phyloP scores from a whole-genome alignment of 2,888 invertebrate species.

The Alsophila aescularia region DNA sequence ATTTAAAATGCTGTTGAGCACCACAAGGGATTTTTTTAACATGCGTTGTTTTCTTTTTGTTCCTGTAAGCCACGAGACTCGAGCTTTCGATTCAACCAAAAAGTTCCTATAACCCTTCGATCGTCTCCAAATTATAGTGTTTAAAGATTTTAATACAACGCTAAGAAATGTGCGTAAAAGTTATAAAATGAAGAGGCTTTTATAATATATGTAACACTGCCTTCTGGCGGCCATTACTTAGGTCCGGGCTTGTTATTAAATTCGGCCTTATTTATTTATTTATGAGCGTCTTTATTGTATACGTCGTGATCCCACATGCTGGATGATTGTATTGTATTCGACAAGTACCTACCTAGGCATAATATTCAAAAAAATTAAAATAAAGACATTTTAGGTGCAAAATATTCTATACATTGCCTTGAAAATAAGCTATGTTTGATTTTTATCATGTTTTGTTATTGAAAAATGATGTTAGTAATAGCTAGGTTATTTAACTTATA shows the following conservation, averaged over 20 bases:
- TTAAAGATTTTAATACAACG: slow-evolving; percentile 77
- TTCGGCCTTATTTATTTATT: slow-evolving; percentile 82
- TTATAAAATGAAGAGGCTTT: slow-evolving; percentile 68
- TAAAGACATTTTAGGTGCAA: not conserved
- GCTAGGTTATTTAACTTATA: too few relatives aligned
- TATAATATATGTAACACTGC: slow-evolving; percentile 79
- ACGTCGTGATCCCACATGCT: slow-evolving; percentile 8
- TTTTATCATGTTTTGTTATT: not conserved
- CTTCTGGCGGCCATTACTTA: slow-evolving; percentile 82
- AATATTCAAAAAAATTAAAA: not conserved
- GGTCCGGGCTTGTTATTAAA: slow-evolving; percentile 79
- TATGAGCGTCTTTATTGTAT: slow-evolving; percentile 68
- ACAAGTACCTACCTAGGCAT: slow-evolving; percentile 23
- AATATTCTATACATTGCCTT: not conserved
- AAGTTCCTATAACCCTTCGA: slow-evolving; percentile 56
- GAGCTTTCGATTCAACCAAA: slow-evolving; percentile 60
- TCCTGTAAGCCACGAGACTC: slow-evolving; percentile 37
- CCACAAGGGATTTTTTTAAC: not conserved
- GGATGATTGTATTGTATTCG: slow-evolving; percentile 21
- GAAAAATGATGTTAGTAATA: too few relatives aligned
- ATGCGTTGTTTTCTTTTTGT: slow-evolving; percentile 18
- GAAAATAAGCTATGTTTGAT: not conserved
- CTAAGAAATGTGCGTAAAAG: slow-evolving; percentile 80
- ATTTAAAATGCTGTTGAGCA: not conserved
- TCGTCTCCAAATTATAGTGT: slow-evolving; percentile 78